These are phyloP conservation scores for Esperia sulphurella DNA, from an alignment of 2,888 invertebrate species.

Conservation along the genomic window DNA sequence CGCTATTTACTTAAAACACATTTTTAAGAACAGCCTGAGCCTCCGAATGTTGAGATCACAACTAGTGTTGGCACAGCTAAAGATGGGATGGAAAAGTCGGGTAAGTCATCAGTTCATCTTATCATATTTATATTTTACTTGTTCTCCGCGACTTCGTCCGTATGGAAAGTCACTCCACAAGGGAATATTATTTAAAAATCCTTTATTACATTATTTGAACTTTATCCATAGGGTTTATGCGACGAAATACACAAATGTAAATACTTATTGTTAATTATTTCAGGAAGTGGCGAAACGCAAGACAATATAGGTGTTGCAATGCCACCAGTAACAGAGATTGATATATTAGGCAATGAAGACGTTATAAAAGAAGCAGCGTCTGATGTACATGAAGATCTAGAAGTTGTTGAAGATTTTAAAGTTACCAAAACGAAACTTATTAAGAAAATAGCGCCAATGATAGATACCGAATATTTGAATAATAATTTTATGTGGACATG, in stretches of 20 bases:
- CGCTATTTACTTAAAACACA: not conserved
- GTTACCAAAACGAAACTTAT: conserved; percentile 32
- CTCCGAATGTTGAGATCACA: conserved; percentile 14
- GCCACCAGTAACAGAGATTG: conserved; percentile 19
- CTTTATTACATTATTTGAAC: too few species aligned
- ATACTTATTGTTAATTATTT: too few species aligned
- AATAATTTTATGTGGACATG: conserved; percentile 49
- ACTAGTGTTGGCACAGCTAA: conserved; percentile 20
- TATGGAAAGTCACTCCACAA: too few species aligned
- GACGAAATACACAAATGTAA: too few species aligned
- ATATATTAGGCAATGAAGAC: conserved; percentile 17
- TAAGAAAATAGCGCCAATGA: conserved; percentile 51
- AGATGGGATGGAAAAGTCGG: conserved; percentile 25
- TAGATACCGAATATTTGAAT: conserved; percentile 17
- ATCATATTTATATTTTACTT: too few species aligned
- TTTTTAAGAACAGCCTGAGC: conserved; percentile 21
- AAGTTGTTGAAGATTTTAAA: conserved; percentile 18
- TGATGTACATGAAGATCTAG: conserved; percentile 17
- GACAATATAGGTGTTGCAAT: conserved; percentile 5
- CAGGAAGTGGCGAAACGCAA: too few species aligned
- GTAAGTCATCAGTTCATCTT: conserved; percentile 20
- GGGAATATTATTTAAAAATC: too few species aligned
- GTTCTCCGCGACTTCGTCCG: too few species aligned
- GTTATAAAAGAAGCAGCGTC: conserved; percentile 4
- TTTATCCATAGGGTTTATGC: too few species aligned